Evolutionary conservation across 2,797 vertebrate species (phyloP), one percentile per base, ranked within the genome.

Genomic region (Rachycentron canadum): DNA sequence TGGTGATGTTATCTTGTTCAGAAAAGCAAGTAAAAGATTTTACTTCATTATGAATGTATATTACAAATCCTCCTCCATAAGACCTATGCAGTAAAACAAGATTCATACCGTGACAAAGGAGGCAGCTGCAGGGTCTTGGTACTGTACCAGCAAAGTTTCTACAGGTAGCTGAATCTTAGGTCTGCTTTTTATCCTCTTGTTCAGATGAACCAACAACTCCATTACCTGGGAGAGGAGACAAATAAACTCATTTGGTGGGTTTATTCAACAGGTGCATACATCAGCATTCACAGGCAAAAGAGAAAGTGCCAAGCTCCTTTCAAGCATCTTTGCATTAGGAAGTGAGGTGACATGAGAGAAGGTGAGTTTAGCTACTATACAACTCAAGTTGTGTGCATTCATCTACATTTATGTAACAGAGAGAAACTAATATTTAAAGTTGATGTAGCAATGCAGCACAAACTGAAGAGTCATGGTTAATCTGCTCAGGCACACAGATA

Each of bases 101-200:
- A 53, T 19, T 66, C 93, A 94, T 92, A 99, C 98, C 49, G 98
- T 99, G 66, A 99, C 98, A 92, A 99, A 99, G 65, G 98, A 99
- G 36, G 98, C 97, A 0, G 98, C 98, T 41, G 98, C 95, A 74
- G 98, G 98, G 91, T 99, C 98, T 86, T 99, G 98, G 88, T 99
- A 99, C 58, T 99, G 98, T 66, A 99, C 97, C 79, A 99, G 89
- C 57, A 99, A 91, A 0, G 98, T 99, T 93, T 99, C 98, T 45
- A 99, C 98, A 1, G 98, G 98, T n/a, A 99, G 94, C 58, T 99
- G 98, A 86, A 99, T 97, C 94, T 96, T 98, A 21, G 98, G 97
- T 30, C 98, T 93, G 90, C 98, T 99, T 94, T 99, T 99, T 84
- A 99, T 99, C 76, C 98, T 96, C 83, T 99, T 99, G 90, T 99